A percentile compares a stretch with the other conserved stretches of the same genome.
phyloP scores from a whole-genome alignment of 1,140 invertebrate genomes.

The Orchestia grillus region DNA sequence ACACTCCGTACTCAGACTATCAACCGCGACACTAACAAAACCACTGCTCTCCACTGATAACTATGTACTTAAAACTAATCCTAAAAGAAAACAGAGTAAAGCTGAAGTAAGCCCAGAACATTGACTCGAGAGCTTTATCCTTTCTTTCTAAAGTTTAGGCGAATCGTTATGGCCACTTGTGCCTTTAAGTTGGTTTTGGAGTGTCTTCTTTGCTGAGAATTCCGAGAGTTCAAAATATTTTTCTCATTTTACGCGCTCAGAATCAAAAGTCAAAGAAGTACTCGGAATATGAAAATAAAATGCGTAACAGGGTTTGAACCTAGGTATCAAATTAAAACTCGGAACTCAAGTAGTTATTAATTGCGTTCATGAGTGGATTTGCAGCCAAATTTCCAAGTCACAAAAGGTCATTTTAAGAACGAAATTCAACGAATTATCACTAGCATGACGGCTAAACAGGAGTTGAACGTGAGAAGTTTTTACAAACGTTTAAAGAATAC shows the following conservation, averaged over 20 bases:
- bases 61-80: background rate
- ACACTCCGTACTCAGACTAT: background rate
- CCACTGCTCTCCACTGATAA: background rate
- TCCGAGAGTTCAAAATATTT: background rate
- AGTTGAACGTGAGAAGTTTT: no score
- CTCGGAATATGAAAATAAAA: background rate
- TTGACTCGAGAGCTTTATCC: background rate
- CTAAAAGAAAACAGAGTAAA: background rate
- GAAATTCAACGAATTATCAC: no score
- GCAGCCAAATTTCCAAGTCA: no score
- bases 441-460: no score
- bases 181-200: background rate
- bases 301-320: background rate
- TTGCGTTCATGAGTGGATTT: background rate
- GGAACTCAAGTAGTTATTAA: background rate
- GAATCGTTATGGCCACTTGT: background rate
- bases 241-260: background rate
- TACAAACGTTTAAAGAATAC: no score
- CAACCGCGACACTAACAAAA: background rate
- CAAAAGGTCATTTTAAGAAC: no score
- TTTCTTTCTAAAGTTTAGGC: background rate
- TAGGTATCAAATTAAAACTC: background rate
- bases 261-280: background rate
- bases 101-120: background rate
- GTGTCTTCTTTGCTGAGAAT: background rate